Conservation (phyloP, 2,113 vertebrate species). For the Ctenodactylus gundi region DNA sequence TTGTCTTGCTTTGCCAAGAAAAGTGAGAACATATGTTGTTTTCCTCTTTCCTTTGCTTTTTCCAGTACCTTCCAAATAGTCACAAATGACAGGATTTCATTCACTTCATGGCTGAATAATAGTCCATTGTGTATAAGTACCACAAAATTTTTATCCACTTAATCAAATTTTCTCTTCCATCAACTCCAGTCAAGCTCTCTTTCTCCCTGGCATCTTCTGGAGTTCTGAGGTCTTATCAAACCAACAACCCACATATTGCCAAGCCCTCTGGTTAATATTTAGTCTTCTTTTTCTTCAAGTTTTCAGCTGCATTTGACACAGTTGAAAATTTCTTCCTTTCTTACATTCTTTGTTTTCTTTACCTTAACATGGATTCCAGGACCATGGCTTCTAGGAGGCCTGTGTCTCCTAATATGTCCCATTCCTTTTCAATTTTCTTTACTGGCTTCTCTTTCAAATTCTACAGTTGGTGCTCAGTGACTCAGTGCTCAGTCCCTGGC, state of each 20-base stretch:
- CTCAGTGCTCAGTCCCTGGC: neutral
- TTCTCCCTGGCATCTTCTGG: neutral
- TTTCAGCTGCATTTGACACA: neutral
- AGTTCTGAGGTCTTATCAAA: neutral
- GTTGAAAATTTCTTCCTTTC: neutral
- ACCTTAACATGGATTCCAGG: neutral
- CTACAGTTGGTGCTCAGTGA: neutral
- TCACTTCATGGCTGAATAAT: neutral
- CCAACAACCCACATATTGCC: neutral
- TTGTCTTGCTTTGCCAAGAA: neutral
- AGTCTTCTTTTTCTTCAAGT: neutral
- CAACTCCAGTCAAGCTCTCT: neutral
- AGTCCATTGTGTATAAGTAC: neutral
- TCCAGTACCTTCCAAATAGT: neutral
- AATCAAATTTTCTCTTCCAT: neutral
- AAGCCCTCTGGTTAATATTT: neutral
- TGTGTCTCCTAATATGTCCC: neutral
- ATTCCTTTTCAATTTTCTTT: neutral
- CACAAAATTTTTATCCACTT: neutral
- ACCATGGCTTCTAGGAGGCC: too few species aligned
- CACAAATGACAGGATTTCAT: neutral
- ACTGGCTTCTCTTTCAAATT: neutral
- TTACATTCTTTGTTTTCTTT: neutral
- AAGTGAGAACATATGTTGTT: neutral
- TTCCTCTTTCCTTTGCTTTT: neutral